Conservation (phyloP, 53 echinoderm and acorn worm species). For the Crossaster papposus region DNA sequence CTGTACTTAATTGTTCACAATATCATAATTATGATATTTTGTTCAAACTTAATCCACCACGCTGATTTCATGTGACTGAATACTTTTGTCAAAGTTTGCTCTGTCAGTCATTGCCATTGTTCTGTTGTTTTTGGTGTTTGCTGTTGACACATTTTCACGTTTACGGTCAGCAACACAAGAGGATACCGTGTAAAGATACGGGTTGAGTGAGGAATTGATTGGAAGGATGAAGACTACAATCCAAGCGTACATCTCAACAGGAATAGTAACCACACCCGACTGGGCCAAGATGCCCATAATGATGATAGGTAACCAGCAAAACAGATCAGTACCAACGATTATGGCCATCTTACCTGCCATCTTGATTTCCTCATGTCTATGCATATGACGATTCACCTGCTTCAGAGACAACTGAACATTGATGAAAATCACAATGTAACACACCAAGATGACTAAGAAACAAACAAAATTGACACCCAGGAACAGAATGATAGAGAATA, state of each 20-base stretch:
- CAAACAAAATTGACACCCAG: slow-evolving; percentile 61
- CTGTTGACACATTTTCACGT: not conserved
- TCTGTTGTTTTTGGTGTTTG: slow-evolving; percentile 1
- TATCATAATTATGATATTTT: no score
- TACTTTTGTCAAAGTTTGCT: slow-evolving; percentile 29
- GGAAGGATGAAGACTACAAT: slow-evolving; percentile 62
- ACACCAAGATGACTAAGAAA: slow-evolving; percentile 53
- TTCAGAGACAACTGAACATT: slow-evolving; percentile 48
- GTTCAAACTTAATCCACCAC: slow-evolving; percentile 26
- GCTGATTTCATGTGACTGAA: slow-evolving; percentile 33
- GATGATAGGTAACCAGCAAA: slow-evolving; percentile 64
- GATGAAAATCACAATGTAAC: slow-evolving; percentile 59
- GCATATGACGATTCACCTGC: slow-evolving; percentile 53
- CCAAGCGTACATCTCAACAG: slow-evolving; percentile 67
- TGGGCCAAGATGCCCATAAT: slow-evolving; percentile 62
- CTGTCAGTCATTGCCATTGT: slow-evolving; percentile 25
- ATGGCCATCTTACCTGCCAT: slow-evolving; percentile 65
- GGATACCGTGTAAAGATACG: slow-evolving; percentile 64
- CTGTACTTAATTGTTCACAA: not conserved
- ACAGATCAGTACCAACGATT: slow-evolving; percentile 63
- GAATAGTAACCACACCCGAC: slow-evolving; percentile 36
- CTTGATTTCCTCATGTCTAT: slow-evolving; percentile 58
- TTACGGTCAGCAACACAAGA: slow-evolving; percentile 40
- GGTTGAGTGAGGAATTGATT: slow-evolving; percentile 63
- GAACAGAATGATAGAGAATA: slow-evolving; percentile 55